Evolutionary conservation across 2,113 vertebrate genomes (phyloP).

Genomic region (Menidia beryllina): DNA sequence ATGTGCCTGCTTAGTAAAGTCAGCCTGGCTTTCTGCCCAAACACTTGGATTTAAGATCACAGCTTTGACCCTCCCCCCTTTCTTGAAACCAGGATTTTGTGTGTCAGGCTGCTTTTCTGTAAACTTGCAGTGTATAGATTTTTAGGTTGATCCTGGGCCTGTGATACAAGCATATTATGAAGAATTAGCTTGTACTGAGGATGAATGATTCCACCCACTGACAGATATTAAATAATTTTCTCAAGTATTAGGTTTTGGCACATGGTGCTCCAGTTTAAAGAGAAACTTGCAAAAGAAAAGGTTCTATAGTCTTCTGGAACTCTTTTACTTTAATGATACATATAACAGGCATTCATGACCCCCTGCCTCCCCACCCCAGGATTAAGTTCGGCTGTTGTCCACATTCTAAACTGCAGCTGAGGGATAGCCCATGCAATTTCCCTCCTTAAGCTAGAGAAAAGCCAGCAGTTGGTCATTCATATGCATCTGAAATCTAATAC

Average conservation of each 20-base stretch:
- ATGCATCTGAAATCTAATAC: conserved; percentile 86
- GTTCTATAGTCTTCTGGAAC: conserved; percentile 40
- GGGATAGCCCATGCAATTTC: conserved; percentile 75
- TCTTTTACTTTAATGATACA: conserved; percentile 70
- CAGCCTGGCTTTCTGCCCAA: conserved; percentile 73
- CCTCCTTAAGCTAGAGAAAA: conserved; percentile 69
- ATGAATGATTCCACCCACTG: not conserved
- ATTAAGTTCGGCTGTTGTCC: conserved; percentile 72
- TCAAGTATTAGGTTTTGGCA: not conserved
- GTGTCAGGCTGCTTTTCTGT: conserved; percentile 22
- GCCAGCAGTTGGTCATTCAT: conserved; percentile 82
- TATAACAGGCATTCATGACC: conserved; percentile 73
- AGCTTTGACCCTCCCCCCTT: conserved; percentile 28
- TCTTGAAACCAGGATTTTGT: conserved; percentile 31
- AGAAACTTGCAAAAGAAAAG: conserved; percentile 16
- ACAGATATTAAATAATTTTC: not conserved
- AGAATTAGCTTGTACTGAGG: not conserved
- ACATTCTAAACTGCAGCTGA: conserved; percentile 77
- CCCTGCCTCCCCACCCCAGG: conserved; percentile 57
- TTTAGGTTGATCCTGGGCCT: not conserved
- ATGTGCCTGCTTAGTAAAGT: conserved; percentile 70
- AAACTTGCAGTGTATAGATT: conserved; percentile 14
- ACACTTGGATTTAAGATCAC: conserved; percentile 73
- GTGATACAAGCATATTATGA: conserved; percentile 6
- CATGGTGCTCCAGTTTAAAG: conserved; percentile 8